A percentile compares a stretch with the other conserved stretches of the same genome.
Evolutionary conservation across 2,797 vertebrate genomes (phyloP).

Genomic region (Gymnopithys bicolor): DNA sequence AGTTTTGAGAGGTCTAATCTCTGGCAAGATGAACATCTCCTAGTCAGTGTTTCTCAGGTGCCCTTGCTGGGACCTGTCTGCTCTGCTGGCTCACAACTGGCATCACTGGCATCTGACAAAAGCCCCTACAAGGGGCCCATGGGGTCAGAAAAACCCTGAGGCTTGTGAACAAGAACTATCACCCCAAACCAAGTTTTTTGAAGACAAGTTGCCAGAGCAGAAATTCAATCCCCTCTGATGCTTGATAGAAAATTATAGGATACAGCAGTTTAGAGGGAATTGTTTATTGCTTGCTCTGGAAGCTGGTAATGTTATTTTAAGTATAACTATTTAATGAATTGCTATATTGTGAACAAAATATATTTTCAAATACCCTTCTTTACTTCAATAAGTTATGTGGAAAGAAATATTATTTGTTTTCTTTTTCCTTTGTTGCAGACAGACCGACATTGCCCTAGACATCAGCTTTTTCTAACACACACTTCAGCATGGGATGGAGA

Average conservation of each 20-base stretch:
- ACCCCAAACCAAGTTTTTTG: not conserved
- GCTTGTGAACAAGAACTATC: not conserved
- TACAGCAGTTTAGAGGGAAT: not conserved
- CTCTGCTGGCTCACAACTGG: not conserved
- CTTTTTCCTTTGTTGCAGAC: not conserved
- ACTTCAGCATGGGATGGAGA: not conserved
- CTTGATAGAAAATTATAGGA: not conserved
- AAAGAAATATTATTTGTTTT: not conserved
- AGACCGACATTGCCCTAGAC: not conserved
- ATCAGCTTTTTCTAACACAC: not conserved
- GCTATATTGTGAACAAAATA: not conserved
- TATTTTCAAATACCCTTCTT: not conserved
- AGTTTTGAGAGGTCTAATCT: constrained; percentile 22
- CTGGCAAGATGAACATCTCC: not conserved
- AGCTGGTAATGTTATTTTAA: not conserved
- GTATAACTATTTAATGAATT: not conserved
- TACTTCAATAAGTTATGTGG: not conserved
- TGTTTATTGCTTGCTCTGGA: not conserved
- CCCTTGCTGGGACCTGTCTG: not conserved
- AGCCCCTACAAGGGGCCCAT: not conserved
- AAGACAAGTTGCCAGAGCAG: not conserved
- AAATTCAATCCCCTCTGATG: not conserved
- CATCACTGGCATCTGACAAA: not conserved
- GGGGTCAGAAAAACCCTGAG: not conserved
- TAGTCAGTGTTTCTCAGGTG: not conserved